Conservation (phyloP, 1,140 invertebrate genomes). For the Heliothis subflexa region DNA sequence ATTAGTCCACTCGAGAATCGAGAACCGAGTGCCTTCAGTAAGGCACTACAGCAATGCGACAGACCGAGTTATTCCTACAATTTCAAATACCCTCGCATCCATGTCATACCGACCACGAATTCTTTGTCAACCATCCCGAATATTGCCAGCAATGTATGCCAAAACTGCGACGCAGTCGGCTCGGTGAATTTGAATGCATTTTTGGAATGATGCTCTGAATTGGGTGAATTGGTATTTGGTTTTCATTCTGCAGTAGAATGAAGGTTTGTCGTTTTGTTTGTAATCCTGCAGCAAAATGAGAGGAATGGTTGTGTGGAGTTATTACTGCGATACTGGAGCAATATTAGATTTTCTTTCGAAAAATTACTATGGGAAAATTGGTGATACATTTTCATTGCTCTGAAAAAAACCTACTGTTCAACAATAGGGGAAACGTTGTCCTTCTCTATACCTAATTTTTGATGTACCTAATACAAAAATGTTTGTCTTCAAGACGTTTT, state of each 20-base stretch:
- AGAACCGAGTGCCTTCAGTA: background rate
- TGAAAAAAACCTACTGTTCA: too few species aligned
- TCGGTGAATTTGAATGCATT: background rate
- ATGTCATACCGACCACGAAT: slow-evolving; percentile 23
- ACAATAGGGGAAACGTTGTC: too few species aligned
- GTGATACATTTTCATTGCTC: too few species aligned
- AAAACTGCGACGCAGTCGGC: background rate
- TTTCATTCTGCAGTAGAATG: slow-evolving; percentile 24
- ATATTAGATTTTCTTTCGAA: too few species aligned
- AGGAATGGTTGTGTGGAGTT: too few species aligned
- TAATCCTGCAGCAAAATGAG: background rate
- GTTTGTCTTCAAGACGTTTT: too few species aligned
- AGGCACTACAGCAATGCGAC: slow-evolving; percentile 28
- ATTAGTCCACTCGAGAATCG: slow-evolving; percentile 8
- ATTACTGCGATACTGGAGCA: too few species aligned
- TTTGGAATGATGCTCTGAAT: slow-evolving; percentile 16
- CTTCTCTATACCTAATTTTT: too few species aligned
- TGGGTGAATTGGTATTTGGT: slow-evolving; percentile 33
- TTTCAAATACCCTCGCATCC: slow-evolving; percentile 19
- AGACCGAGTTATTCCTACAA: slow-evolving; percentile 5
- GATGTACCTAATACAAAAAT: too few species aligned
- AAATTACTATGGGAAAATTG: too few species aligned
- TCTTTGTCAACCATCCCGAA: slow-evolving; percentile 14
- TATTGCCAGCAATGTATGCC: slow-evolving; percentile 24
- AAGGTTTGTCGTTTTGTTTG: slow-evolving; percentile 12